Base-by-base conservation (phyloP, 2,797 vertebrate genomes). In the Pseudomugil gertrudae region DNA sequence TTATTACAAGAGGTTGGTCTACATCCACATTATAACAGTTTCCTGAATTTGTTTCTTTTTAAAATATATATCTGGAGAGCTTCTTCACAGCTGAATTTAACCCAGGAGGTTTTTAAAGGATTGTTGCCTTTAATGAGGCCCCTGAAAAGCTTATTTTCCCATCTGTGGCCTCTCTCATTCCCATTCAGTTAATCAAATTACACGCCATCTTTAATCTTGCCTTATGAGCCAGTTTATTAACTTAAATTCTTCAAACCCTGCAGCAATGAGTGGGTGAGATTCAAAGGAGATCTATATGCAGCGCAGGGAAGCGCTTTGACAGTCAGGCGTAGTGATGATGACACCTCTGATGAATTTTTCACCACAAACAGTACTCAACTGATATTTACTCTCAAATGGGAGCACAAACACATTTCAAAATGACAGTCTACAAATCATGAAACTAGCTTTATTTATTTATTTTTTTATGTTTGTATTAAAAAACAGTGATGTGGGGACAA, bases 71-170 rank as follows among this genome's bases (percentile, higher is more conserved):
- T 72, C n/a, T n/a, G 23, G 51, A 74, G 32, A 55, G 72, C 65
- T 50, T 83, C 76, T 87, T 79, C 81, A 74, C 74, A 78, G 74
- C 60, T 63, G 51, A 86, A 83, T 79, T 85, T 85, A 78, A 88
- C 86, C 89, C 90, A 78, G 63, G 87, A 92, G 92, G 84, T 83
- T 86, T 32, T 89, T 83, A 85, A 72, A 80, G 78, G 88, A 90
- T 92, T 92, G 87, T 90, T 88, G 78, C 82, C 87, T 91, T 91
- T 93, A 93, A 93, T 93, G 90, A 94, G 85, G 86, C 81, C 79
- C 79, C 90, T 84, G 80, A 93, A 93, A 89, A 91, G 90, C 90
- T 91, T 92, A 90, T 93, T 92, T 89, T 86, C 81, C 90, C 92
- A 93, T 93, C 90, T 92, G 89, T 87, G 87, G 90, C 81, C 85